Evolutionary conservation across 92 coral and sea anemone species (phyloP).

Genomic region (Isaurus tuberculatus): DNA sequence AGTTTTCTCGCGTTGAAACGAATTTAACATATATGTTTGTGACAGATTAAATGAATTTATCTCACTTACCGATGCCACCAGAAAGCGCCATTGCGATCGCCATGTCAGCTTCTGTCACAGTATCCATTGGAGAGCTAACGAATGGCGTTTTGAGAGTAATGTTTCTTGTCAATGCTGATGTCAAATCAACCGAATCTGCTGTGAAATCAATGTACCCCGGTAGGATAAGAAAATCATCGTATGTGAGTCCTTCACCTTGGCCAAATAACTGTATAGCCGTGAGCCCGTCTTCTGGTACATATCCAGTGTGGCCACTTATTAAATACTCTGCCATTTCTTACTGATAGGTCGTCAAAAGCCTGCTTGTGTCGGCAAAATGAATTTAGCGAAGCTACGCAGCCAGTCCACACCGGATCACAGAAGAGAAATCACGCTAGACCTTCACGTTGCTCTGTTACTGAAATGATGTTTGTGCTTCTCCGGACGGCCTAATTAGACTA

Average conservation of each 20-base stretch:
- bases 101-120: slow-evolving; percentile 93
- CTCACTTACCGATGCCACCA: slow-evolving; percentile 86
- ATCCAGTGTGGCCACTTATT: slow-evolving; percentile 86
- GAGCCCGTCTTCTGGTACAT: slow-evolving; percentile 88
- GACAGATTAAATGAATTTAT: neutral
- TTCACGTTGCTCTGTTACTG: neutral
- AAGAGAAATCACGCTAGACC: too few relatives aligned
- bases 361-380: neutral
- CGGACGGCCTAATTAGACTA: neutral
- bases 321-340: slow-evolving; percentile 67
- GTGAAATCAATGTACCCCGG: slow-evolving; percentile 96
- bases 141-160: slow-evolving; percentile 92
- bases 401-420: neutral
- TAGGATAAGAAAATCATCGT: slow-evolving; percentile 91
- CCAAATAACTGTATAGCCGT: slow-evolving; percentile 81
- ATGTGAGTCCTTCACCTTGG: slow-evolving; percentile 83
- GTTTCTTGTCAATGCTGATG: slow-evolving; percentile 87
- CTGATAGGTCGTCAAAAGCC: neutral
- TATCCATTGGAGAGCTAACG: slow-evolving; percentile 98
- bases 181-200: slow-evolving; percentile 87
- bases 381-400: neutral
- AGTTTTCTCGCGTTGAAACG: neutral
- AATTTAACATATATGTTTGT: neutral
- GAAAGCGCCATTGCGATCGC: slow-evolving; percentile 85
- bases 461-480: neutral